Conservation (phyloP, 2,888 invertebrate species). For the Cataglyphis cursor region DNA sequence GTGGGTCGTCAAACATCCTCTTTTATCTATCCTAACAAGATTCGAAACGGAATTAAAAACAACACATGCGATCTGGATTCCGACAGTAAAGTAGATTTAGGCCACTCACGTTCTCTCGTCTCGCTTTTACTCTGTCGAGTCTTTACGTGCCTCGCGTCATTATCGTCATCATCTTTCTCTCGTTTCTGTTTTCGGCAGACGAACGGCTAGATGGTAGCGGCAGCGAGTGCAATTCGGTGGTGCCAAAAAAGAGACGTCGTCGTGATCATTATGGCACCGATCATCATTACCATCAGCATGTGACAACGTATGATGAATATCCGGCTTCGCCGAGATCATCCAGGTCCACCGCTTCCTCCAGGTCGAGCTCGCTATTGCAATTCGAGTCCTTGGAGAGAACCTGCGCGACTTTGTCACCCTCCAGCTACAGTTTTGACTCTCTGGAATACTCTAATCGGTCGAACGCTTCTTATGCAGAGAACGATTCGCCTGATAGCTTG, state of each 20-base stretch:
- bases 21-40: conserved; percentile 2
- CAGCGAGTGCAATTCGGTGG: conserved; percentile 87
- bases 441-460: conserved; percentile 86
- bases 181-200: conserved; percentile 70
- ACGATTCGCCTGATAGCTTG: conserved; percentile 88
- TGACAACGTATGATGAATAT: conserved; percentile 72
- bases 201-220: conserved; percentile 85
- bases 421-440: conserved; percentile 88
- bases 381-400: conserved; percentile 94
- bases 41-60: conserved; percentile 40
- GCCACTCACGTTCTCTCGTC: conserved; percentile 55
- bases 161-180: not conserved
- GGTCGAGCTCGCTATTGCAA: conserved; percentile 94
- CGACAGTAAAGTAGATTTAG: conserved; percentile 64
- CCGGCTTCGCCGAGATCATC: conserved; percentile 86
- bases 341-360: conserved; percentile 89
- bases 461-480: conserved; percentile 80
- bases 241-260: conserved; percentile 86
- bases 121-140: conserved; percentile 62
- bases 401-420: conserved; percentile 88
- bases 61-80: conserved; percentile 42
- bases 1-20: conserved; percentile 58
- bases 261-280: conserved; percentile 79
- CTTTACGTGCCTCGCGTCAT: conserved; percentile 4
- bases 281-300: conserved; percentile 69